Percentiles rank a stretch among this genome's conserved stretches.
These are phyloP conservation scores for Amphiprion clarkii DNA, from an alignment of 2,797 vertebrate genomes.

Conservation along the genomic window DNA sequence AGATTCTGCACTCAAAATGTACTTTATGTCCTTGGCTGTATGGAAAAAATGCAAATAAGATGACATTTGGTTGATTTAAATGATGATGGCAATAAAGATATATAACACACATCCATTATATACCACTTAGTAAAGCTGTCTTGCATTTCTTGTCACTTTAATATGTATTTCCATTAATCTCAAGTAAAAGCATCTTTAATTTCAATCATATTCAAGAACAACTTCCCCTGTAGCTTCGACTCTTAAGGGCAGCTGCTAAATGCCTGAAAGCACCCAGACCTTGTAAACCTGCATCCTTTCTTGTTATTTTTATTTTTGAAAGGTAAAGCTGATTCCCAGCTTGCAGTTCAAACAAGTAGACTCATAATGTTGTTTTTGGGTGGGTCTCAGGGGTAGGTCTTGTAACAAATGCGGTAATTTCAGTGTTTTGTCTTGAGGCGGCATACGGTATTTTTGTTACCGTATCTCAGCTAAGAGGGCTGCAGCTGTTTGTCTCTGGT, in stretches of 20 bases:
- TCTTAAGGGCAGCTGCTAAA: not conserved
- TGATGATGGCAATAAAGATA: not conserved
- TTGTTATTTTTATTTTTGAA: conserved; percentile 7
- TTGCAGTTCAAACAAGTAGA: conserved; percentile 18
- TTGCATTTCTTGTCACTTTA: too few relatives aligned
- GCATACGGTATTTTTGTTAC: not conserved
- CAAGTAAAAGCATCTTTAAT: too few relatives aligned
- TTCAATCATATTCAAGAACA: too few relatives aligned
- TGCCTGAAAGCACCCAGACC: not conserved
- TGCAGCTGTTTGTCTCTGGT: conserved; percentile 12
- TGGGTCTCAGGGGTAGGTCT: conserved; percentile 17
- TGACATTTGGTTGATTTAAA: too few relatives aligned
- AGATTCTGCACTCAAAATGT: not conserved
- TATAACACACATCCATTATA: too few relatives aligned
- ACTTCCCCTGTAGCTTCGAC: not conserved
- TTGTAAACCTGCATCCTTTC: not conserved
- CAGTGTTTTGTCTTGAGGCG: conserved; percentile 10
- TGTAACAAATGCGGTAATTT: conserved; percentile 14
- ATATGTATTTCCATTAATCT: too few relatives aligned
- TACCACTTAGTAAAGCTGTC: too few relatives aligned
- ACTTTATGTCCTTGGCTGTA: too few relatives aligned
- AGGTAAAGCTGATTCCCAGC: not conserved
- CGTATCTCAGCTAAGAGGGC: not conserved
- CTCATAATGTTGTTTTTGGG: conserved; percentile 8
- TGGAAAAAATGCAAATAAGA: too few relatives aligned